Base-by-base conservation (phyloP, 2,113 vertebrate species). In the Rhipidura dahli region DNA sequence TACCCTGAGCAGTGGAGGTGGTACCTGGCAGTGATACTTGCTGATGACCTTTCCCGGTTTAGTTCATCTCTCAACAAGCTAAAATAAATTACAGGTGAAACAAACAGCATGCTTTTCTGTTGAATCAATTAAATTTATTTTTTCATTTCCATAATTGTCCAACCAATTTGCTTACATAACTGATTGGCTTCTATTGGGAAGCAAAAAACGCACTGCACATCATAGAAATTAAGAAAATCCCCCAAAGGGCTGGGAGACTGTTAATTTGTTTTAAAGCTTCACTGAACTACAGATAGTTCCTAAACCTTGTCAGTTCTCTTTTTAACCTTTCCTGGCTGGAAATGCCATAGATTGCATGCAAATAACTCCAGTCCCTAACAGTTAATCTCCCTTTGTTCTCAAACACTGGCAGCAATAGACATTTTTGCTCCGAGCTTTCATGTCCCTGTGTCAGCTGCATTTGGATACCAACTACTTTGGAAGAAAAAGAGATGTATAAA, bases 251-350 rank as follows among this genome's bases (percentile, higher is more conserved):
- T 69, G 27, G 17, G 39, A 61, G 84, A 85, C 47, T 27, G 19
- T 82, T 86, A 88, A 86, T 64, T 69, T 92, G 73, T 91, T 93
- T 89, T 89, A 93, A 94, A 89, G 78, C 75, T 73, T 77, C 84
- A 35, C 49, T 91, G 61, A 89, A 33, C 65, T 72, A 57, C 40
- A 45, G 53, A 42, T 24, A 82, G 91, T 60, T 89, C 49, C 73
- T 85, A 56, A 94, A 44, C 72, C 73, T 57, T 13, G 11, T 22
- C 81, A 47, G 40, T 64, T 45, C 47, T 78, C 31, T 69, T 91
- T 76, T 89, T 75, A 85, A 87, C 82, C 45, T 79, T 83, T 51
- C 54, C 50, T 86, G 79, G 18, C 53, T 37, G 37, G 17, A 91
- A 93, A 35, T 20, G 31, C 56, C n/a, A 4, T 28, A 45, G 56